Base-by-base conservation (phyloP, 2,113 vertebrate genomes). In the Phrynosoma blainvillii region DNA sequence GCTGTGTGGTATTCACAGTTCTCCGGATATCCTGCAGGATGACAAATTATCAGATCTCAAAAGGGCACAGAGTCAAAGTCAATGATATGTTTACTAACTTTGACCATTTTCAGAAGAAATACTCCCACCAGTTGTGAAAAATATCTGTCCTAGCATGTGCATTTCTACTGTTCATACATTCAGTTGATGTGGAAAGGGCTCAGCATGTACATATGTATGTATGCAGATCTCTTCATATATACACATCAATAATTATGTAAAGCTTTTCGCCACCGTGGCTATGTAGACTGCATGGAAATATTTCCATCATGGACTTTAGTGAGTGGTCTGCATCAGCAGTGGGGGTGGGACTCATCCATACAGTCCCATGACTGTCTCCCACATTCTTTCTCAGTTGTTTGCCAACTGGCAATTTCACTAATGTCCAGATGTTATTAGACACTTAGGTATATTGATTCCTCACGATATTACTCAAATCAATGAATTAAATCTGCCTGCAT, bases 21-120 rank as follows among this genome's bases (percentile, higher is more conserved):
- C 94, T 95, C 94, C 95, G 96, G 89, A 96, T 87, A 86, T 98
- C 97, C 98, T 98, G 86, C 82, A 93, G 89, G 66, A 56, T 84
- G 6, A 6, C 88, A 68, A 88, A 32, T 7, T 0, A 0, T 25
- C n/a, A 85, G 73, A 1, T 32, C 20, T 85, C 78, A 12, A 0
- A 30, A 30, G 5, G 3, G 18, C 47, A 36, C 14, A 5, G n/a
- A 54, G 18, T 13, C 25, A n/a, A 30, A 52, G n/a, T 36, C 18
- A 2, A 4, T 62, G 13, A 62, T 62, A 62, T 62, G 59, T 62
- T 62, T 18, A 62, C 59, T 14, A 62, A 18, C 18, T 62, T 62
- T 18, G 14, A 16, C 12, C 18, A 16, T 62, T 62, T 62, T 16
- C 59, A 4, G 71, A 73, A 73, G 71, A 73, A 32, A 14, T 73